Percentiles rank a stretch among this genome's conserved stretches.
phyloP scores from a whole-genome alignment of 92 coral and sea anemone genomes.

The Muricea muricata region DNA sequence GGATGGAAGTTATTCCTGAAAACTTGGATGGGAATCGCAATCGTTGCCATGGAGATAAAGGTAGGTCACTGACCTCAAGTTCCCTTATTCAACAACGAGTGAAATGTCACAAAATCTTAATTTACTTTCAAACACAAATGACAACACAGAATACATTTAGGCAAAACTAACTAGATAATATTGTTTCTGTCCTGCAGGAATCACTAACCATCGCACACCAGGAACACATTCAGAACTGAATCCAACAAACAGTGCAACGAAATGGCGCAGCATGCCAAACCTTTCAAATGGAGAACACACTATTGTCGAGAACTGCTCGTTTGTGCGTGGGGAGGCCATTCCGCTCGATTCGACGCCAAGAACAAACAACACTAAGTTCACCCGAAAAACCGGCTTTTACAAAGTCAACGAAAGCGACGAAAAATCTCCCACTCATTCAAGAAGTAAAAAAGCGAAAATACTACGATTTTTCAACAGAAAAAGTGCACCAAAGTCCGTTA shows the following conservation, averaged over 20 bases:
- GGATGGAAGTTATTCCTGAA: not conserved
- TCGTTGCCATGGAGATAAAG: constrained; percentile 3
- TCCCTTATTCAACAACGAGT: too few species aligned
- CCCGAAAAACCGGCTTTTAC: constrained; percentile 86
- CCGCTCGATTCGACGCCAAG: constrained; percentile 64
- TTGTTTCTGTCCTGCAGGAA: not conserved
- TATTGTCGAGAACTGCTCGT: constrained; percentile 36
- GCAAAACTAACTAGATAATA: not conserved
- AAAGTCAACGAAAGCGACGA: constrained; percentile 83
- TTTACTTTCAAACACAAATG: not conserved
- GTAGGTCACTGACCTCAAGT: not conserved
- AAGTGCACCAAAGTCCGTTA: constrained; percentile 59
- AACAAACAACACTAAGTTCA: constrained; percentile 77
- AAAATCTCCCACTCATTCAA: constrained; percentile 38
- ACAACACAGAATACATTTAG: not conserved
- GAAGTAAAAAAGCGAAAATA: constrained; percentile 16
- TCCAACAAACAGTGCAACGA: not conserved
- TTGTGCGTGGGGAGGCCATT: constrained; percentile 65
- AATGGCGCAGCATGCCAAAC: constrained; percentile 88
- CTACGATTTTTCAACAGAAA: constrained; percentile 54
- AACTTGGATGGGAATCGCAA: not conserved
- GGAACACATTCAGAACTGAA: not conserved
- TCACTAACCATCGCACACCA: not conserved
- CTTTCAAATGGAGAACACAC: constrained; percentile 56
- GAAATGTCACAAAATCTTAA: too few species aligned